Percentiles rank a stretch among this genome's conserved stretches.
phyloP scores from a whole-genome alignment of 1,140 invertebrate species.

The Brachionus sp. region DNA sequence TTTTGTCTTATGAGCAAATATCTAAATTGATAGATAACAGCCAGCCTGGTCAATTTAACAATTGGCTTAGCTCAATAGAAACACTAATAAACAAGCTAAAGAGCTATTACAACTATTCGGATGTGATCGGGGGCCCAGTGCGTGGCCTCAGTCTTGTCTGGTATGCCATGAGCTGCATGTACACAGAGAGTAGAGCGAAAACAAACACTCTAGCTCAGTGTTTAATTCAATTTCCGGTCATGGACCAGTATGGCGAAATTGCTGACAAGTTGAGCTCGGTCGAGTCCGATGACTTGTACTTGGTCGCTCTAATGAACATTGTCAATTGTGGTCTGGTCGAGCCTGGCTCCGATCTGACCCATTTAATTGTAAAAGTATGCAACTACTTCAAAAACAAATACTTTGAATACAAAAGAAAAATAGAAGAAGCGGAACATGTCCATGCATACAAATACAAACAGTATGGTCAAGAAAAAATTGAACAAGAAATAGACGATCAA shows the following conservation, averaged over 20 bases:
- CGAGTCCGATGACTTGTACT: not conserved
- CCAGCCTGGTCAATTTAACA: not conserved
- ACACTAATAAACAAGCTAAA: not conserved
- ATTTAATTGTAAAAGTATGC: not conserved
- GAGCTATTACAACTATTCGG: not conserved
- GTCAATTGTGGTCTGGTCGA: not conserved
- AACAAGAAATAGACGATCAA: slow-evolving; percentile 5
- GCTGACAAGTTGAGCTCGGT: no score
- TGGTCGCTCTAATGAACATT: not conserved
- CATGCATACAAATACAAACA: slow-evolving; percentile 29
- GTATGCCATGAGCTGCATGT: not conserved
- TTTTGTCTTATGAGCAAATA: not conserved
- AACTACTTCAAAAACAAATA: not conserved
- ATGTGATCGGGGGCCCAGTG: not conserved
- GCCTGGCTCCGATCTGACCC: not conserved
- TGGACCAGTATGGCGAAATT: not conserved
- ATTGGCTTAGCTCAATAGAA: not conserved
- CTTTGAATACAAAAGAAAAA: not conserved
- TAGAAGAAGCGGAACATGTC: not conserved
- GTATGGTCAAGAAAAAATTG: slow-evolving; percentile 16
- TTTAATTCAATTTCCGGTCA: not conserved
- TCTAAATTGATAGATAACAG: not conserved
- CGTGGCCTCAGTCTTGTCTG: not conserved
- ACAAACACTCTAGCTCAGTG: not conserved
- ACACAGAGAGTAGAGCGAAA: not conserved